Percentiles rank a stretch among this genome's conserved stretches.
Evolutionary conservation across 2,888 invertebrate genomes (phyloP).

Genomic region (Steinernema carpocapsae): DNA sequence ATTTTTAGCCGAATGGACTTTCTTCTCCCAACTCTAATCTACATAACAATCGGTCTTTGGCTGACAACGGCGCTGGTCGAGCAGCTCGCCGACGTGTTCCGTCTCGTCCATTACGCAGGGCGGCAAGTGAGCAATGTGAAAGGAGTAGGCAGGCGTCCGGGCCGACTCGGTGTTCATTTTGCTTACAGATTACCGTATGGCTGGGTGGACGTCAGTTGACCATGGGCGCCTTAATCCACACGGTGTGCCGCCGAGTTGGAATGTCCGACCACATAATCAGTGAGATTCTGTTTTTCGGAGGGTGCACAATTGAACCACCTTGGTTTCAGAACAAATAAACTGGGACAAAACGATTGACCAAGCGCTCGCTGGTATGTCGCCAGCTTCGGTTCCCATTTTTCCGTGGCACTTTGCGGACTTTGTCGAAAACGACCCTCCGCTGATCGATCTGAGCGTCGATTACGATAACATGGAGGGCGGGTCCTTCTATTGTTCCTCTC

Average conservation of each 20-base stretch:
- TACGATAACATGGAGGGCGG: slow-evolving; percentile 54
- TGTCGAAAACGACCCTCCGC: slow-evolving; percentile 63
- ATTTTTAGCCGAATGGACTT: slow-evolving; percentile 62
- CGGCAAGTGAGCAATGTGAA: slow-evolving; percentile 65
- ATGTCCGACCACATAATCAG: slow-evolving; percentile 64
- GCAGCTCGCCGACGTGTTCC: slow-evolving; percentile 65
- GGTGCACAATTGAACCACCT: not conserved
- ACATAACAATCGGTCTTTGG: slow-evolving; percentile 66
- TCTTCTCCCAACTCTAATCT: slow-evolving; percentile 61
- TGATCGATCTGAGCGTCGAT: slow-evolving; percentile 65
- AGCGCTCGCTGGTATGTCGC: slow-evolving; percentile 54
- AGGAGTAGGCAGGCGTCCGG: slow-evolving; percentile 49
- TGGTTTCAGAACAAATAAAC: slow-evolving; percentile 60
- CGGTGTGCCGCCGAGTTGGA: slow-evolving; percentile 64
- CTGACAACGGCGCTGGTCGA: slow-evolving; percentile 65
- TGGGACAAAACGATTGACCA: slow-evolving; percentile 63
- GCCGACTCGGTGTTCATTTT: not conserved
- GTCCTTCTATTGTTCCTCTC: slow-evolving; percentile 43
- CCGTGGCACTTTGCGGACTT: slow-evolving; percentile 67
- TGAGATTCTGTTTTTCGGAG: slow-evolving; percentile 37
- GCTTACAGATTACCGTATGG: slow-evolving; percentile 61
- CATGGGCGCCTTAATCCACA: slow-evolving; percentile 64
- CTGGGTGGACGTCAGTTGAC: slow-evolving; percentile 62
- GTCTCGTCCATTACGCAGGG: slow-evolving; percentile 66
- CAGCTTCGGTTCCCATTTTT: slow-evolving; percentile 61